These are phyloP conservation scores for Papilio aristodemus DNA, from an alignment of 1,140 invertebrate species.

Conservation along the genomic window DNA sequence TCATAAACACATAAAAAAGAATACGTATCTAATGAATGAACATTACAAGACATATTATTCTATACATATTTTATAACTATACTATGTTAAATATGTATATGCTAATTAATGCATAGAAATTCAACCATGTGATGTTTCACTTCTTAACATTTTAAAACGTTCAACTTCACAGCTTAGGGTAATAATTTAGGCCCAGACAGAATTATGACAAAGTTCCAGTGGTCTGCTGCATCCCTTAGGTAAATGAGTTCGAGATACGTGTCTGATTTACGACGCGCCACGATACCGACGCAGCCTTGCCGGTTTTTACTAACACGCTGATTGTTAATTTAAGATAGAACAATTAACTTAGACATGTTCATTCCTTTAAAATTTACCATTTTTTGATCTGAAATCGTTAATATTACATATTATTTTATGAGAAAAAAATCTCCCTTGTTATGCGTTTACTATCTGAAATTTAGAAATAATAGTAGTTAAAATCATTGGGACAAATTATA, in stretches of 20 bases:
- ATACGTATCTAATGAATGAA: no score
- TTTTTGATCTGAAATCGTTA: neutral
- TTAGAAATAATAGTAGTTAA: no score
- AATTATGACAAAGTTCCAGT: constrained; percentile 27
- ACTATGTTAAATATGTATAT: no score
- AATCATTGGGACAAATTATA: no score
- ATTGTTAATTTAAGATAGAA: constrained; percentile 33
- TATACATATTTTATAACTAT: neutral
- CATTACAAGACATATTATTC: neutral
- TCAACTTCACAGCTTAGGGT: neutral
- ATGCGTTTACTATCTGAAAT: no score
- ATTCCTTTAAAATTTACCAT: neutral
- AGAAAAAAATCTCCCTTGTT: no score
- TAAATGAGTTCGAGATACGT: constrained; percentile 30
- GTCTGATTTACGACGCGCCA: constrained; percentile 25
- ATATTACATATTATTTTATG: no score
- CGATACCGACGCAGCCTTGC: constrained; percentile 20
- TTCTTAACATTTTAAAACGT: constrained; percentile 17
- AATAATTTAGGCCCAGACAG: constrained; percentile 30
- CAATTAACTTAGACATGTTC: constrained; percentile 3
- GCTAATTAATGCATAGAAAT: neutral
- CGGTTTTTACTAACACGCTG: constrained; percentile 17
- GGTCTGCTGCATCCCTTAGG: constrained; percentile 22
- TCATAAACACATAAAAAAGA: no score
- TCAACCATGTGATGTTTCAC: neutral